These are phyloP conservation scores for Choreutis nemorana DNA, from an alignment of 2,888 invertebrate species.

Conservation along the genomic window DNA sequence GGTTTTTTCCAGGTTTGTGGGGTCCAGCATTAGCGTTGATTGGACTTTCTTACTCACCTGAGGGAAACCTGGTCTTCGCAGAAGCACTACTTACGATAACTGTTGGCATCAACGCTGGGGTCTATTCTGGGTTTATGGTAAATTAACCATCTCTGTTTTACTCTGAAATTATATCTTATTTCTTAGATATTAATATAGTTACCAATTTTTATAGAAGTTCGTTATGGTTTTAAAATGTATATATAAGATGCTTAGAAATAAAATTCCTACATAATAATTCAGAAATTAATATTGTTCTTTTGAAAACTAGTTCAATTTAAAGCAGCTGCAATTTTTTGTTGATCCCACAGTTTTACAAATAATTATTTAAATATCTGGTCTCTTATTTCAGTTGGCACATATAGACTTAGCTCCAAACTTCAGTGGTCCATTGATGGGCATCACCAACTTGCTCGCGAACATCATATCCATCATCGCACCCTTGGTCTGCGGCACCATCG, in stretches of 20 bases:
- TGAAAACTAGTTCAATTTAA: too few relatives aligned
- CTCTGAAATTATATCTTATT: too few relatives aligned
- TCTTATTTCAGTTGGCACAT: constrained; percentile 70
- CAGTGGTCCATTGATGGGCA: constrained; percentile 83
- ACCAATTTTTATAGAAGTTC: too few relatives aligned
- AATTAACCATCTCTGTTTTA: too few relatives aligned
- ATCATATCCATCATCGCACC: constrained; percentile 81
- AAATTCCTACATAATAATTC: too few relatives aligned
- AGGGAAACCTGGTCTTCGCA: constrained; percentile 57
- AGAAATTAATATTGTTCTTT: too few relatives aligned
- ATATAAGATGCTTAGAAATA: too few relatives aligned
- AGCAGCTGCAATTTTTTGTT: too few relatives aligned
- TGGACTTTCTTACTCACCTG: constrained; percentile 64
- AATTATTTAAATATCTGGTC: too few relatives aligned
- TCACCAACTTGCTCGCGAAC: constrained; percentile 81
- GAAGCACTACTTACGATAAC: constrained; percentile 73
- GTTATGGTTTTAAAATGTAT: too few relatives aligned
- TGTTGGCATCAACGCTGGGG: constrained; percentile 76
- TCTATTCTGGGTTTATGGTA: constrained; percentile 43
- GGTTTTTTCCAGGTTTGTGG: constrained; percentile 33
- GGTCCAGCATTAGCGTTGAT: constrained; percentile 73
- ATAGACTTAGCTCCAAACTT: constrained; percentile 86
- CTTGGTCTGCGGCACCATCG: constrained; percentile 72
- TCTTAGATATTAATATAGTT: too few relatives aligned
- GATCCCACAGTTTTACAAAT: too few relatives aligned